Evolutionary conservation across 2,888 invertebrate genomes (phyloP).

Genomic region (Idaea aversata): DNA sequence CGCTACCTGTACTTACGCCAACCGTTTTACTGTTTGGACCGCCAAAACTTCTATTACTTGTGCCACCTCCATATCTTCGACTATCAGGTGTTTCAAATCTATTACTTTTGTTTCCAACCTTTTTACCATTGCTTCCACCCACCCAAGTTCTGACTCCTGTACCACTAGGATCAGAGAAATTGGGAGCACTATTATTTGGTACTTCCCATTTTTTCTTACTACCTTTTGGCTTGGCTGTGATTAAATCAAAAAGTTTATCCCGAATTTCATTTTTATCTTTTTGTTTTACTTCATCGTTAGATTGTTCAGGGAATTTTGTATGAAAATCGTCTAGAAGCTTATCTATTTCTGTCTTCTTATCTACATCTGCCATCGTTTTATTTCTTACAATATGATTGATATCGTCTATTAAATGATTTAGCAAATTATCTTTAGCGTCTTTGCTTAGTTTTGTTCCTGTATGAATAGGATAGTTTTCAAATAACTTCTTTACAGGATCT

Average conservation of each 20-base stretch:
- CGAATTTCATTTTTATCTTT: not conserved
- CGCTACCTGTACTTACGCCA: too few species aligned
- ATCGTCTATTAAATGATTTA: not conserved
- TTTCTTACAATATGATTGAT: not conserved
- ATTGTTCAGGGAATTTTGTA: not conserved
- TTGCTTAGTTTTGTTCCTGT: constrained; percentile 33
- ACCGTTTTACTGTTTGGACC: too few species aligned
- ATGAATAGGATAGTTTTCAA: constrained; percentile 36
- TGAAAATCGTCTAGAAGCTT: not conserved
- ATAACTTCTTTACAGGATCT: not conserved
- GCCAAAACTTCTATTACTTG: too few species aligned
- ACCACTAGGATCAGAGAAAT: too few species aligned
- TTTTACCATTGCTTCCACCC: too few species aligned
- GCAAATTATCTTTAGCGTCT: constrained; percentile 32
- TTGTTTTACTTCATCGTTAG: not conserved
- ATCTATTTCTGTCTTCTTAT: not conserved
- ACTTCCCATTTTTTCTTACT: too few species aligned
- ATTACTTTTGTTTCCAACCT: too few species aligned
- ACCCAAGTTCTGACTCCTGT: too few species aligned
- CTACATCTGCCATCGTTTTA: not conserved
- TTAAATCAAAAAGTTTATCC: not conserved
- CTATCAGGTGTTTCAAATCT: too few species aligned
- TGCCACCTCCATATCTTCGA: too few species aligned
- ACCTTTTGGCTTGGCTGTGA: not conserved
- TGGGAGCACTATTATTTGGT: too few species aligned